Evolutionary conservation across 2,888 invertebrate genomes (phyloP), one percentile per base, ranked within the genome.

Genomic region (Phania funesta): DNA sequence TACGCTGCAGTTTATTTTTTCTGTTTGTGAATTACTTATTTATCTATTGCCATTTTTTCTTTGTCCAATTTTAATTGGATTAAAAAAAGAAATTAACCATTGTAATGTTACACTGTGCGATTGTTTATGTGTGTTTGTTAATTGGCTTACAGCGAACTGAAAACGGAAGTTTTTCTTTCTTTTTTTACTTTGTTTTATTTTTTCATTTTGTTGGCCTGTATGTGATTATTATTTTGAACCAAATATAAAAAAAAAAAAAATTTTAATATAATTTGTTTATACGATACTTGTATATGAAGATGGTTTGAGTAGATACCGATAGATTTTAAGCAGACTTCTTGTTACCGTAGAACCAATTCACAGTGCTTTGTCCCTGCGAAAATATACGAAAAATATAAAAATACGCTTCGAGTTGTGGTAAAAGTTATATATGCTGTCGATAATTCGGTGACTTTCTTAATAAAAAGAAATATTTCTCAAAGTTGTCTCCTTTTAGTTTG

Each of bases 121-220:
- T 32, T 64, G 54, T 56, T 18, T 24, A 26, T 60, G 9, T 32
- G n/a, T 46, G n/a, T 2, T 58, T 58, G 58, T 71, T 78, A 78
- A 78, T 78, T 78, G 78, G 78, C 78, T 78, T 78, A 78, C 38
- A 78, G n/a, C n/a, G n/a, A n/a, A 64, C n/a, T 41, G 54, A 78
- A 65, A 29, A 56, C 71, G 71, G 64, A 78, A 71, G 56, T 56
- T 78, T 71, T 71, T 65, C 16, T 46, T 46, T 32, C 9, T 65
- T 5, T 62, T 29, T 41, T 29, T 4, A 3, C 11, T 60, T 11
- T 9, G 16, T 16, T 44, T 18, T 41, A 56, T 56, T 56, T 70
- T 54, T 22, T 32, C 56, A 22, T 65, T 58, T 24, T 18, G 29
- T 11, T 52, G 24, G 20, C 20, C 62, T 29, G 26, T 29, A 26